Conservation (phyloP, 2,113 vertebrate genomes). For the Pachyramphus minor region DNA sequence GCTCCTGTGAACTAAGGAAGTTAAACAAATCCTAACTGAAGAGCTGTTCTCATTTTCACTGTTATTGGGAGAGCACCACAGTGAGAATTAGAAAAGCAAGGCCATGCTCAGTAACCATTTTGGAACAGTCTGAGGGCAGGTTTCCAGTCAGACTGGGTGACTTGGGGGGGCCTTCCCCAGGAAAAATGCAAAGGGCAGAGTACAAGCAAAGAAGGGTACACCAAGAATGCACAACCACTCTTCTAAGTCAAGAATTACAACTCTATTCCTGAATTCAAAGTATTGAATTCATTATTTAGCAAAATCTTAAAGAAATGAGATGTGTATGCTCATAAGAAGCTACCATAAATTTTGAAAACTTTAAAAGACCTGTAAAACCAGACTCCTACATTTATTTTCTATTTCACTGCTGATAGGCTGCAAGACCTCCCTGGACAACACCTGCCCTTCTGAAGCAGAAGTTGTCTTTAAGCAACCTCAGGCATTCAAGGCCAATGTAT, state of each 20-base stretch:
- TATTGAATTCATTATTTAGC: background rate
- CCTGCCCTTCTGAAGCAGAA: background rate
- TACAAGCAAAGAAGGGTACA: background rate
- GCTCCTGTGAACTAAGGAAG: background rate
- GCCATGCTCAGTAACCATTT: background rate
- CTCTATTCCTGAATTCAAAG: background rate
- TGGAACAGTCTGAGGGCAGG: background rate
- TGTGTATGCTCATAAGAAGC: background rate
- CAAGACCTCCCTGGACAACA: background rate
- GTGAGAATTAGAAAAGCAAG: background rate
- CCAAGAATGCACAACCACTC: background rate
- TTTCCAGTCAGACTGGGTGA: background rate
- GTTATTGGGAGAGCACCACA: background rate
- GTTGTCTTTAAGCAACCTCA: background rate
- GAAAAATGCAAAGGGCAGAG: background rate
- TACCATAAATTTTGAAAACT: background rate
- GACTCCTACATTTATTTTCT: background rate
- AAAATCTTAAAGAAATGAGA: background rate
- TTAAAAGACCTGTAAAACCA: background rate
- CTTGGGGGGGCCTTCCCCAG: rapidly evolving
- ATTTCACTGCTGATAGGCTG: background rate
- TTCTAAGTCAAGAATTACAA: background rate
- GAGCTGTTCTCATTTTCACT: background rate
- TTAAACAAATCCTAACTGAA: background rate
- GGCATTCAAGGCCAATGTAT: background rate